Conservation (phyloP, 2,797 vertebrate genomes). For the Molothrus ater region DNA sequence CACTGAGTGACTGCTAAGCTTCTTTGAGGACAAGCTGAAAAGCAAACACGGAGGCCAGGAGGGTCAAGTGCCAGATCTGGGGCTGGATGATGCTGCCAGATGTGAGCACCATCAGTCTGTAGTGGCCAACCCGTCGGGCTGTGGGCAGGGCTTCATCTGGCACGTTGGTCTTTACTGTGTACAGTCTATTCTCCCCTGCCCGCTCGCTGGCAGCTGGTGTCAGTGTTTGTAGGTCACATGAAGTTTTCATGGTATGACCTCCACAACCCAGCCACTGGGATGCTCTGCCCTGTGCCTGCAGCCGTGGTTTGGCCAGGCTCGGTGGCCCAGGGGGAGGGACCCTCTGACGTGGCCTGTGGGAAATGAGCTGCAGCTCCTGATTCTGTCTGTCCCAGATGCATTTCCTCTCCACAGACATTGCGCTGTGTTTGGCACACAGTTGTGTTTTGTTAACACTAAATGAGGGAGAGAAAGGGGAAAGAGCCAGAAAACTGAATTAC, state of each 20-base stretch:
- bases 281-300: not conserved
- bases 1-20: not conserved
- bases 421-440: not conserved
- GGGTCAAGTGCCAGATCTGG: not conserved
- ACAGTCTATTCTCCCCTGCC: not conserved
- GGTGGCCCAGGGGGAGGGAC: not conserved
- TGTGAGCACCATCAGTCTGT: accelerated
- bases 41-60: not conserved
- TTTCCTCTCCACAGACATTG: not conserved
- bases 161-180: accelerated
- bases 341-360: not conserved
- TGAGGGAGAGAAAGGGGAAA: not conserved
- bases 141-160: not conserved
- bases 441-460: constrained; percentile 5
- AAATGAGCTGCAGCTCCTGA: not conserved
- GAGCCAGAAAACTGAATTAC: not conserved
- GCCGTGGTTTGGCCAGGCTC: not conserved
- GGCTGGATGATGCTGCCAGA: not conserved
- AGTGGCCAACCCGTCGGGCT: accelerated
- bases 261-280: not conserved
- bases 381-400: not conserved
- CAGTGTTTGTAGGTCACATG: not conserved
- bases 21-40: not conserved
- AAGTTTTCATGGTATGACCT: not conserved
- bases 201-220: not conserved